phyloP scores from a whole-genome alignment of 1,140 invertebrate species.

The Drosophila mojavensis region DNA sequence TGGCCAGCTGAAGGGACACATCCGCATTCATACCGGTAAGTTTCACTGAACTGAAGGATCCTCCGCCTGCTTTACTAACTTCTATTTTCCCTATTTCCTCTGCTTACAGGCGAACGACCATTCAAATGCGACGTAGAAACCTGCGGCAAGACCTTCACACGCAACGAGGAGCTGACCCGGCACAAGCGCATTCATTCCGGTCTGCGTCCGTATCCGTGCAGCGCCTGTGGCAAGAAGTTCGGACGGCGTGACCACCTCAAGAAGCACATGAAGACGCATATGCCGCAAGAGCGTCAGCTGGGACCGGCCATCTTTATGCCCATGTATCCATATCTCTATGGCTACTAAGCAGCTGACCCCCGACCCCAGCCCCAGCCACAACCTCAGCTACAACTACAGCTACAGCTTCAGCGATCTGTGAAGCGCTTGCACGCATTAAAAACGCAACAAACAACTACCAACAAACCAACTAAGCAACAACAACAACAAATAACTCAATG shows the following conservation, averaged over 20 bases:
- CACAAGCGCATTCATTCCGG: constrained; percentile 96
- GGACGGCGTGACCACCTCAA: constrained; percentile 95
- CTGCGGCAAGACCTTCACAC: constrained; percentile 95
- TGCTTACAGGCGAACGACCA: constrained; percentile 90
- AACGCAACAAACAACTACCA: constrained; percentile 18
- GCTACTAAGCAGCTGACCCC: constrained; percentile 54
- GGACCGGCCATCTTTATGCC: constrained; percentile 79
- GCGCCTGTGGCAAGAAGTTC: constrained; percentile 93
- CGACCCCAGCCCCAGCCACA: constrained; percentile 22
- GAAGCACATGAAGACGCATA: constrained; percentile 88
- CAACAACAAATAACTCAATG: constrained; percentile 33
- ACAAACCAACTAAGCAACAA: constrained; percentile 8
- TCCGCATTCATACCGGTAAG: constrained; percentile 95
- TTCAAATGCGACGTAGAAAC: constrained; percentile 93
- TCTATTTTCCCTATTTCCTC: constrained; percentile 19
- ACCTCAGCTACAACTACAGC: background rate
- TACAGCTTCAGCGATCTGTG: constrained; percentile 58
- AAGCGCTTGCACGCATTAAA: constrained; percentile 80
- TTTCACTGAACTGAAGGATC: background rate
- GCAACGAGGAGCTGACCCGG: constrained; percentile 96
- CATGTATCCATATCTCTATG: constrained; percentile 83
- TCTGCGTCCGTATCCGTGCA: constrained; percentile 91
- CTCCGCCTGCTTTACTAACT: constrained; percentile 26
- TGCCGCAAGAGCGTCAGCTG: constrained; percentile 80
- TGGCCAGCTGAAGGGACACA: constrained; percentile 95